Percentiles rank a stretch among this genome's conserved stretches.
phyloP scores from a whole-genome alignment of 2,113 vertebrate species.

The Rhegmatorhina hoffmannsi region DNA sequence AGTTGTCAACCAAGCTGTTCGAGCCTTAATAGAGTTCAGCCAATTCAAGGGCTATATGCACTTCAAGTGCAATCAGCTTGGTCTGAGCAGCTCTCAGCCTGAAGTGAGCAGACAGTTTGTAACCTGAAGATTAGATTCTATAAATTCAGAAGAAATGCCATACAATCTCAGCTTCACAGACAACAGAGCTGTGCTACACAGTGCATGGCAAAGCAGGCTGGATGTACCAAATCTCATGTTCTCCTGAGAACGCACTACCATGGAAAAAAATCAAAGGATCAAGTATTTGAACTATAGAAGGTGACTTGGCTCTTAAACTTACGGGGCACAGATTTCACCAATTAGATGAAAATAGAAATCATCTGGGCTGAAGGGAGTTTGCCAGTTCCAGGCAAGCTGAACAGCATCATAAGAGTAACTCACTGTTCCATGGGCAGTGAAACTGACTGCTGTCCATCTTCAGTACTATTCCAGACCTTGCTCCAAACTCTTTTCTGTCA shows the following conservation, averaged over 20 bases:
- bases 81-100: background rate
- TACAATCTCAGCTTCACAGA: background rate
- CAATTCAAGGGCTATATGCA: background rate
- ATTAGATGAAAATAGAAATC: background rate
- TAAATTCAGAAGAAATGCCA: background rate
- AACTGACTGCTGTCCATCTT: background rate
- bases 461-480: background rate
- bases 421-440: background rate
- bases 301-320: background rate
- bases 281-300: background rate
- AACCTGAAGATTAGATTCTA: background rate
- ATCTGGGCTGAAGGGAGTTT: background rate
- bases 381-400: background rate
- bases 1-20: background rate
- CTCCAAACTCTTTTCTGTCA: background rate
- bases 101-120: background rate
- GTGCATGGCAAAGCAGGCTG: background rate
- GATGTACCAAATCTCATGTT: background rate
- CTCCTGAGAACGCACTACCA: background rate
- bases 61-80: background rate
- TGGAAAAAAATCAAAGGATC: background rate
- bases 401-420: fast-evolving
- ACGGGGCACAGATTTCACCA: background rate
- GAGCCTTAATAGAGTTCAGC: background rate
- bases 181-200: background rate